A percentile compares a stretch with the other conserved stretches of the same genome.
Conservation (phyloP, 2,113 vertebrate genomes). For the Tachuris rubrigastra region DNA sequence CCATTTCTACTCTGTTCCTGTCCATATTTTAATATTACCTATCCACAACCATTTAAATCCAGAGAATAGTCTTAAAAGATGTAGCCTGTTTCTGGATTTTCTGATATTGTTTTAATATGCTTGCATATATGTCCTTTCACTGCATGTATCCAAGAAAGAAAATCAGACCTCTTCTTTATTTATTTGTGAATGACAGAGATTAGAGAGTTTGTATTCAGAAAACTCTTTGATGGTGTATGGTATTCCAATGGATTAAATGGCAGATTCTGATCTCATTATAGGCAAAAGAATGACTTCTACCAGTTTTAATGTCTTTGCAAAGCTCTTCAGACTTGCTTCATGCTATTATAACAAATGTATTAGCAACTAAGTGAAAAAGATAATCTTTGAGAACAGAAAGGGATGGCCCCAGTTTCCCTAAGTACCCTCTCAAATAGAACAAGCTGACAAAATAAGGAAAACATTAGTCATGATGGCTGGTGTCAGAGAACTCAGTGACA, state of each 20-base stretch:
- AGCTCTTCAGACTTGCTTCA: background rate
- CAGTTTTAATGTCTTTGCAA: background rate
- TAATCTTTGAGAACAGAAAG: background rate
- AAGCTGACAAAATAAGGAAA: background rate
- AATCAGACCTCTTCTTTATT: background rate
- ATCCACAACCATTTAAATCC: background rate
- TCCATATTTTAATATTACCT: background rate
- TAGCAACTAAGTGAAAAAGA: background rate
- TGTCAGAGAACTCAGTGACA: background rate
- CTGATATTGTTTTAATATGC: background rate
- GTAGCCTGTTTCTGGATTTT: background rate
- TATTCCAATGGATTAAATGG: background rate
- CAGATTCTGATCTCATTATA: background rate
- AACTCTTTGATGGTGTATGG: background rate
- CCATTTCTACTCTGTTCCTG: background rate
- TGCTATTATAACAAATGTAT: background rate
- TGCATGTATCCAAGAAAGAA: background rate
- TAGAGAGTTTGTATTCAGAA: background rate
- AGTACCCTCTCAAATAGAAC: background rate
- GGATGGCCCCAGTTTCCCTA: background rate
- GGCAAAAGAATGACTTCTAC: background rate
- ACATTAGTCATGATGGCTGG: background rate
- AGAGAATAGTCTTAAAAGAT: background rate
- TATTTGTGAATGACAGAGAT: background rate
- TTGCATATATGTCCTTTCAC: background rate